These are phyloP conservation scores for Geodia barretti DNA, from an alignment of 37 sponge, comb jelly and placozoan species.

Conservation along the genomic window DNA sequence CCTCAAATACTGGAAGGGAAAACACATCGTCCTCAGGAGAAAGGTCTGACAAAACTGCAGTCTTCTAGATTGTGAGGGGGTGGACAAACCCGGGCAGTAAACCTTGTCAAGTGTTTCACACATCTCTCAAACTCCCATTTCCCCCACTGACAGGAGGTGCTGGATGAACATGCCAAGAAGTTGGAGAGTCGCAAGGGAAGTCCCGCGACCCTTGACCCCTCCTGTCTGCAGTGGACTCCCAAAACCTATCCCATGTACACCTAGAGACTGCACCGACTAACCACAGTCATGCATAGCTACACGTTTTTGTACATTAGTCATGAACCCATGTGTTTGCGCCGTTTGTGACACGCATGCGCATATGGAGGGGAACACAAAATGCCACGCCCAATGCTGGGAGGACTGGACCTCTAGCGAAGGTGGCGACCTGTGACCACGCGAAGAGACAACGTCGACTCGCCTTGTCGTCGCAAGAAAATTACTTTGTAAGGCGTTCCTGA, in stretches of 20 bases:
- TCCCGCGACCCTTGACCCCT: slow-evolving; percentile 30
- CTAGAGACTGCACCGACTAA: neutral
- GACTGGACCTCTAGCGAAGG: too few relatives aligned
- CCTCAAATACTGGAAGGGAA: slow-evolving; percentile 97
- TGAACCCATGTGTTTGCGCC: neutral
- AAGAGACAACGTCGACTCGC: too few relatives aligned
- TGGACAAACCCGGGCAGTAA: neutral
- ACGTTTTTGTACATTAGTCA: too few relatives aligned
- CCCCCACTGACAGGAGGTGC: slow-evolving; percentile 39
- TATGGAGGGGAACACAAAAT: neutral
- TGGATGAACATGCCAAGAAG: slow-evolving; percentile 60
- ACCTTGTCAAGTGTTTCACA: neutral
- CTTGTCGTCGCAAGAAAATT: too few relatives aligned
- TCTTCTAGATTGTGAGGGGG: neutral
- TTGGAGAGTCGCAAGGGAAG: slow-evolving; percentile 28
- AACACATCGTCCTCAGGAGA: slow-evolving; percentile 87
- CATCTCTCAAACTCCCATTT: neutral
- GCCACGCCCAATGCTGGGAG: neutral
- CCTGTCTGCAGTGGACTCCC: slow-evolving; percentile 64
- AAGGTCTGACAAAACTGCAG: slow-evolving; percentile 34
- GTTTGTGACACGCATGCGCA: neutral
- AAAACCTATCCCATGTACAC: slow-evolving; percentile 60
- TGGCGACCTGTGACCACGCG: too few relatives aligned
- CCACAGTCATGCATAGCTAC: neutral
- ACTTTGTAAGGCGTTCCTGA: too few relatives aligned